Conservation (phyloP, 2,888 invertebrate genomes). For the Xylota segnis region DNA sequence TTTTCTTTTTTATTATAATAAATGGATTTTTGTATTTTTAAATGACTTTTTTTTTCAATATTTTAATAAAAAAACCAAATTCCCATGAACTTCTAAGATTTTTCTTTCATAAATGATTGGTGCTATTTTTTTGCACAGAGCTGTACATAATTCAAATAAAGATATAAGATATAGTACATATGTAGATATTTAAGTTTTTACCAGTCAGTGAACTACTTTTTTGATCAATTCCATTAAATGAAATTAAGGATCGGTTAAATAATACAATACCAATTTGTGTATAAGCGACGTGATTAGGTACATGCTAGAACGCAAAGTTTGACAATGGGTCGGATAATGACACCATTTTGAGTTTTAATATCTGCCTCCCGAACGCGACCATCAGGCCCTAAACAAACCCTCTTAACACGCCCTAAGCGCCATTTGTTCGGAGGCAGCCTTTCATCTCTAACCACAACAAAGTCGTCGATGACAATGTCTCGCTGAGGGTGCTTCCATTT, state of each 20-base stretch:
- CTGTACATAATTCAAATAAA: too few relatives aligned
- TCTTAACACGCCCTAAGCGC: conserved; percentile 47
- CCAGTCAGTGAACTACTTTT: too few relatives aligned
- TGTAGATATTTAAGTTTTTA: background rate
- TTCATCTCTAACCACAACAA: conserved; percentile 50
- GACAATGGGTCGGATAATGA: conserved; percentile 10
- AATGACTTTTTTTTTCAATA: too few relatives aligned
- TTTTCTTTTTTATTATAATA: too few relatives aligned
- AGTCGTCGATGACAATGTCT: conserved; percentile 25
- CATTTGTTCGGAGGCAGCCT: too few relatives aligned
- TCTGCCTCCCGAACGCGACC: background rate
- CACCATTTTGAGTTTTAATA: conserved; percentile 27
- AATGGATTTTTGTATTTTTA: too few relatives aligned
- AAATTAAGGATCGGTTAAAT: background rate
- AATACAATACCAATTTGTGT: background rate
- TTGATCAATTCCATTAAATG: background rate
- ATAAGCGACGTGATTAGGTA: background rate
- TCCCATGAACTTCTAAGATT: too few relatives aligned
- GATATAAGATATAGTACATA: background rate
- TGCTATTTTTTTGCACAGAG: too few relatives aligned
- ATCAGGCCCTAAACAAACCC: conserved; percentile 20
- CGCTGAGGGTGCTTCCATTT: conserved; percentile 48
- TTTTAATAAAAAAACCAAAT: too few relatives aligned
- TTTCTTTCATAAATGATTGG: too few relatives aligned
- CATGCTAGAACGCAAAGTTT: too few relatives aligned